Evolutionary conservation across 2,888 invertebrate genomes (phyloP), one percentile per base, ranked within the genome.

Genomic region (Heteromurus nitidus): DNA sequence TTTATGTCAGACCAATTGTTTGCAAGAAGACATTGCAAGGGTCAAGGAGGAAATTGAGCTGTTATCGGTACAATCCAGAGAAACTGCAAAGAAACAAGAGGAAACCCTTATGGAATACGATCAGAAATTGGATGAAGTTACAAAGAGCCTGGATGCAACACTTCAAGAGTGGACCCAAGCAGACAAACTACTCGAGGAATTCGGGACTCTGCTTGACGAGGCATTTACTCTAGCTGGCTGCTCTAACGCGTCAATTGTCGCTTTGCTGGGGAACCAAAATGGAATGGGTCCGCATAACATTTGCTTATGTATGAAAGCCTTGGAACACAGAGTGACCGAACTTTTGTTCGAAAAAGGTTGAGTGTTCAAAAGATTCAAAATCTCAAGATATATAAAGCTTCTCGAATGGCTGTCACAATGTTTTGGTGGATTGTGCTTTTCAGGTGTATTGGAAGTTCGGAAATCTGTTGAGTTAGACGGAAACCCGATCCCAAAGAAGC

Each of bases 231-330:
- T 64, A 3, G 81, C 82, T 11, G 69, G 60, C 1, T 84, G 84
- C 53, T 70, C 81, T 28, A 81, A 84, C 26, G 72, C 80, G 1
- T 42, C 77, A 5, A 81, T 84, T 50, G 72, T 84, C 2, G 62
- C 72, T 9, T 69, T 84, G 2, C 82, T 84, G 20, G 84, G 85
- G 68, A 84, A 84, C 80, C 80, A 82, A 31, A 70, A 76, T 13
- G 85, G 84, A n/a, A 85, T 86, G 67, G 70, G 79, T 5, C 84
- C 86, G 0, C 82, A 83, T 22, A 86, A 86, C 26, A 69, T 85
- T 11, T 67, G 60, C n/a, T 67, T 86, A 1, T 84, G 84, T 58
- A 83, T 86, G 60, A 82, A 82, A 30, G 85, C 82, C 1, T 26
- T 86, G 53, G 86, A 86, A 44, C 83, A 86, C 62, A 62, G 85